Evolutionary conservation across 2,113 vertebrate species (phyloP).

Genomic region (Barnardius zonarius): DNA sequence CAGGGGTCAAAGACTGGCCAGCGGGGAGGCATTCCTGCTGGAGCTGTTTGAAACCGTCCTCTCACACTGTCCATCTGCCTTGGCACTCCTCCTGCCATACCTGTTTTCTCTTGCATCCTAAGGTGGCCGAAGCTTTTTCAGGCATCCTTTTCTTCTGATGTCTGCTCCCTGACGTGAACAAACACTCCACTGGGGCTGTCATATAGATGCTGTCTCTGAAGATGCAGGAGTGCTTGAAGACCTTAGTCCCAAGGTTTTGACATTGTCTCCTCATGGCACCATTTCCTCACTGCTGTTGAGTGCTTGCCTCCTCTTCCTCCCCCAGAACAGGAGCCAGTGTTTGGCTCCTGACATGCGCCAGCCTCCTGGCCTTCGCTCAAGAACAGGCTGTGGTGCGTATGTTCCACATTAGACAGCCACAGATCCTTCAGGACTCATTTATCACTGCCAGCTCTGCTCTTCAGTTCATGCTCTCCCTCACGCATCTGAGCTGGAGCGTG

Average conservation of each 20-base stretch:
- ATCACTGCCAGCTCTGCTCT: neutral
- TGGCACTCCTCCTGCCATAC: neutral
- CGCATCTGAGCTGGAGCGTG: fast-evolving
- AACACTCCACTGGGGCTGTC: neutral
- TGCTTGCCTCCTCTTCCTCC: neutral
- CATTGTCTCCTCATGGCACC: neutral
- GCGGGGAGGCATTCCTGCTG: neutral
- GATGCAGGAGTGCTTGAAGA: neutral
- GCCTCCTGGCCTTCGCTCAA: neutral
- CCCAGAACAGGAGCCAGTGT: neutral
- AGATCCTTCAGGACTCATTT: neutral
- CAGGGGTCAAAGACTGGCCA: neutral
- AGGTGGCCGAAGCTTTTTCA: neutral
- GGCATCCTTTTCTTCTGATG: neutral
- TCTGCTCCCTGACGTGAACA: neutral
- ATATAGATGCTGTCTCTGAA: neutral
- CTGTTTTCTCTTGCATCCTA: neutral
- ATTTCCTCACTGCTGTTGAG: neutral
- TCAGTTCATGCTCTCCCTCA: neutral
- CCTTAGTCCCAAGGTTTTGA: neutral
- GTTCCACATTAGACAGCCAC: neutral
- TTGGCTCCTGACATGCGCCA: fast-evolving
- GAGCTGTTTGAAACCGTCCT: neutral
- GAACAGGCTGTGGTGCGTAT: fast-evolving
- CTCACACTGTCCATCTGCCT: neutral